These are phyloP conservation scores for Phaedon cochleariae DNA, from an alignment of 2,888 invertebrate genomes.

Conservation along the genomic window DNA sequence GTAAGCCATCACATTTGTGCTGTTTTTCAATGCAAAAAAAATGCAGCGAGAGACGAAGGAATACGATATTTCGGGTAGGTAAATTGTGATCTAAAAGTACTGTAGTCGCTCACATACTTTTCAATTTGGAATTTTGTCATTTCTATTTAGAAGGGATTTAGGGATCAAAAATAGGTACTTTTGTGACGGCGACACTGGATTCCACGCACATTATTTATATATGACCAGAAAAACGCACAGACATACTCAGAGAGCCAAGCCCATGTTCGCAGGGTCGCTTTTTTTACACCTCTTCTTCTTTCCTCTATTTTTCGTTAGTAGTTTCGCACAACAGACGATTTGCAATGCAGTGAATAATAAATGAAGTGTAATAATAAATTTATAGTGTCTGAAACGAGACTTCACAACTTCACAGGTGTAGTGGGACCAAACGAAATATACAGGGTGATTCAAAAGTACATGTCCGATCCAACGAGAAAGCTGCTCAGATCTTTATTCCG, in stretches of 20 bases:
- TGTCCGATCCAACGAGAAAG: too few relatives aligned
- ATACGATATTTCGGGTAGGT: too few relatives aligned
- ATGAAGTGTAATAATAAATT: constrained; percentile 37
- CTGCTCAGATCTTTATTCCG: too few relatives aligned
- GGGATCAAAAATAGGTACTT: too few relatives aligned
- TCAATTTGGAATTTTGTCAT: too few relatives aligned
- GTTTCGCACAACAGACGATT: constrained; percentile 20
- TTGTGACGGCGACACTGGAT: background rate
- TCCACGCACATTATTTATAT: background rate
- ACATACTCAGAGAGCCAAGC: constrained; percentile 28
- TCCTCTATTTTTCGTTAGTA: background rate
- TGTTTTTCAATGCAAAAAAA: too few relatives aligned
- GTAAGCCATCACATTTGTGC: too few relatives aligned
- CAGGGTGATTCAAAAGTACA: too few relatives aligned
- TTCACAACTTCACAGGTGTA: constrained; percentile 24
- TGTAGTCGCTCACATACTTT: too few relatives aligned
- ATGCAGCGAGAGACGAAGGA: too few relatives aligned
- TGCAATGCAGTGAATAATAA: constrained; percentile 33
- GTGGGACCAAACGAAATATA: constrained; percentile 1
- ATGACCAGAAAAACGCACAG: constrained; percentile 3
- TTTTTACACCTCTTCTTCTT: constrained; percentile 12
- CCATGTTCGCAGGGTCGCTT: constrained; percentile 22
- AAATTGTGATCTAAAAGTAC: too few relatives aligned
- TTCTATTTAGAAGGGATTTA: too few relatives aligned
- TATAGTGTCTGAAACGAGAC: constrained; percentile 25